Evolutionary conservation across 2,888 invertebrate genomes (phyloP).

Genomic region (Drosophila melanosoma): DNA sequence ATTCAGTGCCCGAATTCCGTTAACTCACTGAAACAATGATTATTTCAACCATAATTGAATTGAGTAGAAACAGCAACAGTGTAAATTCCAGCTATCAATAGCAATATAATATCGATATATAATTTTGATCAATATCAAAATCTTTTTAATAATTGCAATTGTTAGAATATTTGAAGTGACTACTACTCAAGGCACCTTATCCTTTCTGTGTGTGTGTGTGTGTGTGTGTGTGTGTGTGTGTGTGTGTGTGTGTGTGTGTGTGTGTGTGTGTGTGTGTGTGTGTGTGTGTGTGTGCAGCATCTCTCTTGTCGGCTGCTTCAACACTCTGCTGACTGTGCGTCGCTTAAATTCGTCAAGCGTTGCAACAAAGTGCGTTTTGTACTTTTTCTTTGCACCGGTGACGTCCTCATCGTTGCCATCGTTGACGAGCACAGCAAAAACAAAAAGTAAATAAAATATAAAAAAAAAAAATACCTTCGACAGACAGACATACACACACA

Average conservation of each 20-base stretch:
- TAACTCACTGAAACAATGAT: not conserved
- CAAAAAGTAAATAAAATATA: not conserved
- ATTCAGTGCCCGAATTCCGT: not conserved
- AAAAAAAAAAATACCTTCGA: conserved; percentile 14
- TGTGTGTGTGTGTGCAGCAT: conserved; percentile 5
- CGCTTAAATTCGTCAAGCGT: conserved; percentile 68
- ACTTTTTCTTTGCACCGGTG: conserved; percentile 43
- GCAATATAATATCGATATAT: not conserved
- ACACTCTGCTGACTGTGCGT: conserved; percentile 16
- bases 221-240: not conserved
- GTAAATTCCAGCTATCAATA: not conserved
- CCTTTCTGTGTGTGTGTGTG: not conserved
- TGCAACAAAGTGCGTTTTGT: conserved; percentile 76
- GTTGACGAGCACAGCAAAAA: conserved; percentile 37
- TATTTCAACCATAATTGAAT: not conserved
- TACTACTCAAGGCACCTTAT: not conserved
- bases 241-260: conserved; percentile 1
- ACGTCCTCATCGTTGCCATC: conserved; percentile 29
- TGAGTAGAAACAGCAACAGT: not conserved
- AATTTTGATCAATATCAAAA: not conserved
- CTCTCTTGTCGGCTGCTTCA: not conserved
- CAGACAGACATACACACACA: conserved; percentile 3
- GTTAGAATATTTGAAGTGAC: not conserved
- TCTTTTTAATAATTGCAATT: not conserved
- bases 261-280: not conserved